Evolutionary conservation across 2,888 invertebrate genomes (phyloP).

Genomic region (Lepidocyrtoides sp.): DNA sequence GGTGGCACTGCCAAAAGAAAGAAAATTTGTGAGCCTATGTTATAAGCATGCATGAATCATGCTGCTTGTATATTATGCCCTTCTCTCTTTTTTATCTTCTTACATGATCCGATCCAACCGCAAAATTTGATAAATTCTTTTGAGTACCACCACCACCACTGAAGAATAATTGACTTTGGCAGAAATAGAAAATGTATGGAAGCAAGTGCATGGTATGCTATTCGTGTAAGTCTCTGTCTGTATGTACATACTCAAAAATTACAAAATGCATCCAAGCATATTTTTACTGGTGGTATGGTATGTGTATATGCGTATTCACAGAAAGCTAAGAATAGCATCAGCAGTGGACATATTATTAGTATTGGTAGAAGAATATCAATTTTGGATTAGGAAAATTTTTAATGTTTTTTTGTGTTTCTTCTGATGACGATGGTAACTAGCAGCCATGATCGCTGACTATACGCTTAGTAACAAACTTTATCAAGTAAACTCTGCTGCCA

Average conservation of each 20-base stretch:
- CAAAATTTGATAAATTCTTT: slow-evolving; percentile 43
- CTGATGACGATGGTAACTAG: background rate
- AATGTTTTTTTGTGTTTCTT: background rate
- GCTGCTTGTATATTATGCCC: background rate
- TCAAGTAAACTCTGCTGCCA: background rate
- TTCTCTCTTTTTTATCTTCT: background rate
- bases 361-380: background rate
- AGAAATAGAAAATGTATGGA: background rate
- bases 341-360: background rate
- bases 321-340: background rate
- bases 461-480: background rate
- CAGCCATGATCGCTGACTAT: too few species aligned
- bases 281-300: too few species aligned
- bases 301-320: too few species aligned
- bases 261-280: too few species aligned
- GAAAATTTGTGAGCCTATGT: background rate
- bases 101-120: background rate
- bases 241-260: too few species aligned
- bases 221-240: too few species aligned
- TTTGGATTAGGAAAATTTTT: background rate
- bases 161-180: too few species aligned
- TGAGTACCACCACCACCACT: too few species aligned
- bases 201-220: too few species aligned
- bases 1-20: slow-evolving; percentile 4
- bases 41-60: background rate